Evolutionary conservation across 64 coral and sea anemone genomes (phyloP).

Genomic region (Trachythela sp.): DNA sequence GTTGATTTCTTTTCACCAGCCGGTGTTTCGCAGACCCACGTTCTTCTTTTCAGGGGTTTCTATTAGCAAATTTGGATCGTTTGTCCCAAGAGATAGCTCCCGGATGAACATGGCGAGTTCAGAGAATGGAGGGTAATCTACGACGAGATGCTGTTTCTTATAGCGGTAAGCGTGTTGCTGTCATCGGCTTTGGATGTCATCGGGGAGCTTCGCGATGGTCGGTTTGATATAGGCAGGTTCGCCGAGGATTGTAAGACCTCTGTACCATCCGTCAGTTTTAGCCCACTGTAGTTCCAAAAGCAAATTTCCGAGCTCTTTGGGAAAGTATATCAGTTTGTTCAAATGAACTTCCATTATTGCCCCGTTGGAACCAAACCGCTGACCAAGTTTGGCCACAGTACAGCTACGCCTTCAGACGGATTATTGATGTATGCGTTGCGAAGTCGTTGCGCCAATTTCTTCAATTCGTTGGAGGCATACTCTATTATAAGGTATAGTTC

Average conservation of each 20-base stretch:
- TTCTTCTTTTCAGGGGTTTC: background rate
- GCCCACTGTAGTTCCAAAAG: constrained; percentile 47
- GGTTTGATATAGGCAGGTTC: constrained; percentile 43
- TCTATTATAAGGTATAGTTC: constrained; percentile 10
- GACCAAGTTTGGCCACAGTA: constrained; percentile 30
- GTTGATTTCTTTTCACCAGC: background rate
- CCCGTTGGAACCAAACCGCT: constrained; percentile 39
- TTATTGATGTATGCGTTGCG: constrained; percentile 2
- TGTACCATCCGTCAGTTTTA: constrained; percentile 23
- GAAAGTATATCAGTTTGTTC: constrained; percentile 24
- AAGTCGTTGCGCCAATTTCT: background rate
- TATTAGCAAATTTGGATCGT: too few species aligned
- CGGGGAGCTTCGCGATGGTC: constrained; percentile 28
- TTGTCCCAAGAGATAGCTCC: constrained; percentile 38
- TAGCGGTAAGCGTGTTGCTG: constrained; percentile 50
- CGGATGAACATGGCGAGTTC: constrained; percentile 40
- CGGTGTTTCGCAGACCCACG: background rate
- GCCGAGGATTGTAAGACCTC: constrained; percentile 41
- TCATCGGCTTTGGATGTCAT: constrained; percentile 43
- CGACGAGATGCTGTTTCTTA: background rate
- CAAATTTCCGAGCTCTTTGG: constrained; percentile 36
- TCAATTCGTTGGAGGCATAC: constrained; percentile 15
- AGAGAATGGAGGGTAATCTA: constrained; percentile 37
- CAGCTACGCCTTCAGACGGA: background rate
- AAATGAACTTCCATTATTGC: constrained; percentile 40